These are phyloP conservation scores for Neomonachus schauinslandi DNA, from an alignment of 2,113 vertebrate genomes.

Conservation along the genomic window DNA sequence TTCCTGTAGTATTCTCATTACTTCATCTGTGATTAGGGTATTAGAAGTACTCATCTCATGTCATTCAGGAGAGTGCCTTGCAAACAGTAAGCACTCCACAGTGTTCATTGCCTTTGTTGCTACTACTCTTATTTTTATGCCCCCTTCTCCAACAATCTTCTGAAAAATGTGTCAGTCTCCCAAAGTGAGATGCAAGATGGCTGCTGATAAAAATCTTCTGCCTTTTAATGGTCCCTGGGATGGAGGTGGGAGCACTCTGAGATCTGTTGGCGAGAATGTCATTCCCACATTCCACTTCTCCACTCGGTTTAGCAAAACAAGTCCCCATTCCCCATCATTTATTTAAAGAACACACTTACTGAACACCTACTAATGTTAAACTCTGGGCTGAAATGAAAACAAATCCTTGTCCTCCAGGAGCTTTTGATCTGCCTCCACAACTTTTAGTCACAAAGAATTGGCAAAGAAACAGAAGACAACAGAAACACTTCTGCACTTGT, in stretches of 20 bases:
- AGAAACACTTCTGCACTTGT: background rate
- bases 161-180: background rate
- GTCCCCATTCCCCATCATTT: background rate
- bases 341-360: background rate
- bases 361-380: background rate
- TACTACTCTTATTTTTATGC: background rate
- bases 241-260: background rate
- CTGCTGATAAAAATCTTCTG: background rate
- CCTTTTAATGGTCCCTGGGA: background rate
- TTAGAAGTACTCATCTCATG: background rate
- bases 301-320: background rate
- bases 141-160: background rate
- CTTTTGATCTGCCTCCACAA: background rate
- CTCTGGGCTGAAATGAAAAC: background rate
- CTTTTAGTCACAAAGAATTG: background rate
- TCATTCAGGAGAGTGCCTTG: background rate
- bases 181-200: background rate
- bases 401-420: background rate
- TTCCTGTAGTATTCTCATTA: background rate
- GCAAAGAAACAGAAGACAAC: background rate
- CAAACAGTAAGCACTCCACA: background rate
- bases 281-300: background rate
- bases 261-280: background rate
- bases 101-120: background rate
- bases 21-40: background rate